These are phyloP conservation scores for Ashinkailepas kermadecensis DNA, from an alignment of 2,888 invertebrate genomes.

Conservation along the genomic window DNA sequence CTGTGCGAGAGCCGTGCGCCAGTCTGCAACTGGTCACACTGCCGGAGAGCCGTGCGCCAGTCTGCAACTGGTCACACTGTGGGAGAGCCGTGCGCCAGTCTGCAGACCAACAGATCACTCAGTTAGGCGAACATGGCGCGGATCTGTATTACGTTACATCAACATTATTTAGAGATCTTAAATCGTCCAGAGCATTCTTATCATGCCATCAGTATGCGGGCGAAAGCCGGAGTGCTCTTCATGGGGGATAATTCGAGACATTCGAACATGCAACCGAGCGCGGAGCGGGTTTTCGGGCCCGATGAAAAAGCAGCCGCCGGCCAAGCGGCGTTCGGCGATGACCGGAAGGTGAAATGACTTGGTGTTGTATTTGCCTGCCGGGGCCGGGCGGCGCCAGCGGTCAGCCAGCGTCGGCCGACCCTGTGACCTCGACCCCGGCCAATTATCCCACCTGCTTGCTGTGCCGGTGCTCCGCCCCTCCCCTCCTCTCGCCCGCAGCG, in stretches of 20 bases:
- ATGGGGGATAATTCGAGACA: background rate
- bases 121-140: background rate
- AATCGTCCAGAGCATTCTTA: background rate
- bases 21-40: too few relatives aligned
- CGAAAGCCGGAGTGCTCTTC: background rate
- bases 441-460: background rate
- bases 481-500: too few relatives aligned
- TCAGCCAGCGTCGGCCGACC: too few relatives aligned
- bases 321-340: background rate
- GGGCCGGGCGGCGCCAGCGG: background rate
- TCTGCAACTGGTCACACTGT: too few relatives aligned
- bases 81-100: too few relatives aligned
- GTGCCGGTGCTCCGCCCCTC: too few relatives aligned
- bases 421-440: background rate
- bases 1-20: too few relatives aligned
- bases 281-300: background rate
- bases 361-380: background rate
- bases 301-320: background rate
- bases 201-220: constrained; percentile 12
- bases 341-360: background rate
- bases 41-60: too few relatives aligned
- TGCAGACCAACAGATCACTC: too few relatives aligned
- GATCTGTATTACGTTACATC: background rate
- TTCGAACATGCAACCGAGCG: background rate
- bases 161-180: background rate